Evolutionary conservation across 2,113 vertebrate genomes (phyloP).

Genomic region (Eurystomus gularis): DNA sequence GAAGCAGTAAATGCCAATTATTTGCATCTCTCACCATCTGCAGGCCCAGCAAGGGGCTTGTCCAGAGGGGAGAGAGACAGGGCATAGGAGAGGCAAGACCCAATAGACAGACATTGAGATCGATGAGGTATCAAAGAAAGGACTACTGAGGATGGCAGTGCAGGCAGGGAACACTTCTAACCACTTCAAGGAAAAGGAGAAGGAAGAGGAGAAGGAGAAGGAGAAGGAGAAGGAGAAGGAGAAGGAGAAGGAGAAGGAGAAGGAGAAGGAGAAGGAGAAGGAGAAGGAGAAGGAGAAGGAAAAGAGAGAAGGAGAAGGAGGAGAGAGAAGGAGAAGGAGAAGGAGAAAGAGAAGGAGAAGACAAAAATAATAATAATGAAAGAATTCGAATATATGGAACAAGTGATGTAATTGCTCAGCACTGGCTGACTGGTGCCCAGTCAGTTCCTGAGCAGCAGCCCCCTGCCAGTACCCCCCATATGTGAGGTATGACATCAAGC

Average conservation of each 20-base stretch:
- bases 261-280: no score
- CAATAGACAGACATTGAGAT: rapidly evolving
- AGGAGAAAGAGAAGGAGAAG: no score
- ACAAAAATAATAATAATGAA: neutral
- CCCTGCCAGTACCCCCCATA: neutral
- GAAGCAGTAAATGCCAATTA: neutral
- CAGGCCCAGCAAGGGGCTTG: neutral
- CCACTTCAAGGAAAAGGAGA: rapidly evolving
- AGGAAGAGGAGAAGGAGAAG: no score
- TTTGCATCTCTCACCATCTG: neutral
- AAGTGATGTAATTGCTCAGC: neutral
- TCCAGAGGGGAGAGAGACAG: neutral
- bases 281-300: no score
- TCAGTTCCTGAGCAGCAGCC: neutral
- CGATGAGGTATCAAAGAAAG: neutral
- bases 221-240: no score
- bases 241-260: no score
- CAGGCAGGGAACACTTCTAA: neutral
- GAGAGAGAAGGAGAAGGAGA: no score
- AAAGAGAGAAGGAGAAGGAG: no score
- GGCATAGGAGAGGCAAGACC: neutral
- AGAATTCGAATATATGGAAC: neutral
- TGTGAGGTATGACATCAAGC: no score
- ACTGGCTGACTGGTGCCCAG: neutral
- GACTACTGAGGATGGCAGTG: neutral